Conservation (phyloP, 2,888 invertebrate genomes). For the Tortrix viridana region DNA sequence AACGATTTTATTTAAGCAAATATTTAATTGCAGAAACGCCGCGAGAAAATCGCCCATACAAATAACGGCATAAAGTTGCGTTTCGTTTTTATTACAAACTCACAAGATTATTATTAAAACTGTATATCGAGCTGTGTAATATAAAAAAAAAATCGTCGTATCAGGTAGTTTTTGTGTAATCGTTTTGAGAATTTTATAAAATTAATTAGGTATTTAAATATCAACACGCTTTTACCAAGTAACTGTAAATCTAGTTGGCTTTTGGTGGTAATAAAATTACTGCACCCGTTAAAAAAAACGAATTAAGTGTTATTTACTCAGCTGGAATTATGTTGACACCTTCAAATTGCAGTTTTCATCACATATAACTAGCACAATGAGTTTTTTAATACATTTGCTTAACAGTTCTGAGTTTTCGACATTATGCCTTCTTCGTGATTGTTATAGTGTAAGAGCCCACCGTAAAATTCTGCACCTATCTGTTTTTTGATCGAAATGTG, state of each 20-base stretch:
- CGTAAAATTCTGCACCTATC: too few relatives aligned
- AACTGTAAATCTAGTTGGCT: slow-evolving; percentile 7
- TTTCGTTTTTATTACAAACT: slow-evolving; percentile 12
- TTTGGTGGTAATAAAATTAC: not conserved
- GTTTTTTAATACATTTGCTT: too few relatives aligned
- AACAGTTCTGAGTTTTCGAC: not conserved
- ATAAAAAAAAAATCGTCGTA: not conserved
- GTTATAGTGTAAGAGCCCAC: too few relatives aligned
- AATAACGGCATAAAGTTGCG: slow-evolving; percentile 30
- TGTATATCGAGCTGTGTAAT: slow-evolving; percentile 11
- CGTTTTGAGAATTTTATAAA: too few relatives aligned
- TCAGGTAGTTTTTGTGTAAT: too few relatives aligned
- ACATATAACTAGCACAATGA: too few relatives aligned
- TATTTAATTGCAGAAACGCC: slow-evolving; percentile 27
- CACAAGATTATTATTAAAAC: slow-evolving; percentile 8
- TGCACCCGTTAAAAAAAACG: too few relatives aligned
- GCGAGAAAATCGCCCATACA: slow-evolving; percentile 18
- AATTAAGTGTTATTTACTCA: too few relatives aligned
- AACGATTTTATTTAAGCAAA: slow-evolving; percentile 8
- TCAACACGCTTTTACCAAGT: slow-evolving; percentile 15
- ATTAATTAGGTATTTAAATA: too few relatives aligned
- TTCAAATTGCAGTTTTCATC: too few relatives aligned
- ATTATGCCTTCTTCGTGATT: slow-evolving; percentile 26
- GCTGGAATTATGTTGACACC: too few relatives aligned
- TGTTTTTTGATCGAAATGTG: too few relatives aligned